A percentile compares a stretch with the other conserved stretches of the same genome.
phyloP scores from a whole-genome alignment of 2,888 invertebrate genomes.

The Meta bourneti region DNA sequence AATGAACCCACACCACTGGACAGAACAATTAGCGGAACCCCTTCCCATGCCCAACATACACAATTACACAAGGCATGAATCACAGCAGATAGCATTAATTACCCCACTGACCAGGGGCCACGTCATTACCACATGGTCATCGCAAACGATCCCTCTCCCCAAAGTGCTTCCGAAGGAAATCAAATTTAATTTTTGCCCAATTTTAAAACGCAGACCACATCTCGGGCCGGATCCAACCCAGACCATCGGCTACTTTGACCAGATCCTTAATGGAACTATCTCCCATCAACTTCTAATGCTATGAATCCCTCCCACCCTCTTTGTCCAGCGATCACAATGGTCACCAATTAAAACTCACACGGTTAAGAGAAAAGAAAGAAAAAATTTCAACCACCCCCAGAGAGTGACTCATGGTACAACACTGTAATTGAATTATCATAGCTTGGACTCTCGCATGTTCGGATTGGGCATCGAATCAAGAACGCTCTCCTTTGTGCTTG shows the following conservation, averaged over 20 bases:
- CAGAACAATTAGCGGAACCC: not conserved
- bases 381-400: slow-evolving; percentile 8
- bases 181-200: not conserved
- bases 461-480: slow-evolving; percentile 9
- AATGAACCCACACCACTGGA: not conserved
- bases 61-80: not conserved
- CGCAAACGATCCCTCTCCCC: not conserved
- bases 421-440: slow-evolving; percentile 73
- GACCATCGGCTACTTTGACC: slow-evolving; percentile 2
- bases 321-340: slow-evolving; percentile 23
- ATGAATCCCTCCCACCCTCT: not conserved
- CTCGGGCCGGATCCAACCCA: not conserved
- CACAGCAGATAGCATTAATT: not conserved
- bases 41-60: not conserved
- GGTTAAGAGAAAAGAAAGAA: not conserved
- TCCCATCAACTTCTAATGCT: not conserved
- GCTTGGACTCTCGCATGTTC: not conserved
- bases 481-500: slow-evolving; percentile 41
- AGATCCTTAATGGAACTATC: not conserved
- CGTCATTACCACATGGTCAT: not conserved
- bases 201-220: not conserved
- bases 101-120: not conserved
- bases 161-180: not conserved
- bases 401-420: slow-evolving; percentile 47
- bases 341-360: slow-evolving; percentile 64